These are phyloP conservation scores for Mythimna lalbum DNA, from an alignment of 2,888 invertebrate genomes.

Conservation along the genomic window DNA sequence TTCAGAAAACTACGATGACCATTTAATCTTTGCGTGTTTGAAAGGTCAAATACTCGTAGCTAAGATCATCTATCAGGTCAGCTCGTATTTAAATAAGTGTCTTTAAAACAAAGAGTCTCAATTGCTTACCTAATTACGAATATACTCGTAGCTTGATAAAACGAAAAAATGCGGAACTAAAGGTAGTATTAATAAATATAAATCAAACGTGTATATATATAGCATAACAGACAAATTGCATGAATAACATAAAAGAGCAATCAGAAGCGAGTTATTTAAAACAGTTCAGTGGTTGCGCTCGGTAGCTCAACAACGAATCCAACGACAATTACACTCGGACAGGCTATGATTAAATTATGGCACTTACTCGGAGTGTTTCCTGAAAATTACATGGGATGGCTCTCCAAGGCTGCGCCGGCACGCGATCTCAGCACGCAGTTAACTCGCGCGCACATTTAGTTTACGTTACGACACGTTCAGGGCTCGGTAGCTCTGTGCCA, in stretches of 20 bases:
- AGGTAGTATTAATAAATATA: not conserved
- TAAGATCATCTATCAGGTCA: no score
- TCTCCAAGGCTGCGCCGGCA: constrained; percentile 87
- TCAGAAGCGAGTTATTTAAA: constrained; percentile 70
- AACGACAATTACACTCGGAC: constrained; percentile 87
- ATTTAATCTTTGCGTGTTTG: no score
- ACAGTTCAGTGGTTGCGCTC: constrained; percentile 75
- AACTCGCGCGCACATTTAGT: constrained; percentile 65
- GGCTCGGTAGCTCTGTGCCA: constrained; percentile 4
- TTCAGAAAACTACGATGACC: no score
- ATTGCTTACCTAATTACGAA: no score
- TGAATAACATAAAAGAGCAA: constrained; percentile 70
- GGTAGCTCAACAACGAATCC: constrained; percentile 85
- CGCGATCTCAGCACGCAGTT: constrained; percentile 89
- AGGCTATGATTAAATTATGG: constrained; percentile 90
- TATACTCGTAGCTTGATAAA: not conserved
- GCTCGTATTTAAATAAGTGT: not conserved
- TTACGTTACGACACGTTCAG: constrained; percentile 60
- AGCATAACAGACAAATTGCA: constrained; percentile 56
- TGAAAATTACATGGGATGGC: constrained; percentile 90
- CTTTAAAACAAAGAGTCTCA: not conserved
- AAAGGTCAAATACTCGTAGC: no score
- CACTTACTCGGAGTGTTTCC: constrained; percentile 89
- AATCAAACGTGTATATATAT: not conserved
- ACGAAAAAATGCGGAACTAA: not conserved